Evolutionary conservation across 2,113 vertebrate genomes (phyloP).

Genomic region (Gambusia affinis): DNA sequence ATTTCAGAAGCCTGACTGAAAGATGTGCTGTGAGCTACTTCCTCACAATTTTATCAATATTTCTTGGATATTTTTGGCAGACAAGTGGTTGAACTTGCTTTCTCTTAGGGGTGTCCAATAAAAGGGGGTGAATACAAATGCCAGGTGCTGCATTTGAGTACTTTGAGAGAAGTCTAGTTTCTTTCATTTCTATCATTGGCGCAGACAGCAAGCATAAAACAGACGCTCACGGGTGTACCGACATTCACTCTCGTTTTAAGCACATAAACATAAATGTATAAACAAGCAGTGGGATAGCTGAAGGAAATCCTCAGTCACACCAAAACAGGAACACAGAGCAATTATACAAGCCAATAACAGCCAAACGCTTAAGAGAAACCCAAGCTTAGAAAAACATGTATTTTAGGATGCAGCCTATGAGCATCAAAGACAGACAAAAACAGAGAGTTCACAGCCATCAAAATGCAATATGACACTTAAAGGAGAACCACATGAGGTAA

Average conservation of each 20-base stretch:
- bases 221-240: slow-evolving; percentile 7
- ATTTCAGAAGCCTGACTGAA: too few species aligned
- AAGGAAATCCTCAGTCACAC: slow-evolving; percentile 31
- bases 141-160: too few species aligned
- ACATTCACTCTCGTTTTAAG: slow-evolving; percentile 13
- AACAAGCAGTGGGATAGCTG: slow-evolving; percentile 28
- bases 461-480: not conserved
- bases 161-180: not conserved
- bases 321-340: slow-evolving; percentile 16
- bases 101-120: too few species aligned
- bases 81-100: too few species aligned
- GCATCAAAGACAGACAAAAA: slow-evolving; percentile 1
- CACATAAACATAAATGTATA: slow-evolving; percentile 37
- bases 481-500: not conserved
- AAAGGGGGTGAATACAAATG: too few species aligned
- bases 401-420: slow-evolving; percentile 2
- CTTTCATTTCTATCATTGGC: slow-evolving; percentile 3
- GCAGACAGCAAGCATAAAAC: slow-evolving; percentile 19
- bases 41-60: too few species aligned
- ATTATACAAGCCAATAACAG: slow-evolving; percentile 6
- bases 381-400: not conserved
- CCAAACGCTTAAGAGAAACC: slow-evolving; percentile 17
- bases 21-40: too few species aligned
- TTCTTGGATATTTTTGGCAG: too few species aligned
- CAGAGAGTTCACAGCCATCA: not conserved